Conservation (phyloP, 2,113 vertebrate species). For the Mustelus asterias region DNA sequence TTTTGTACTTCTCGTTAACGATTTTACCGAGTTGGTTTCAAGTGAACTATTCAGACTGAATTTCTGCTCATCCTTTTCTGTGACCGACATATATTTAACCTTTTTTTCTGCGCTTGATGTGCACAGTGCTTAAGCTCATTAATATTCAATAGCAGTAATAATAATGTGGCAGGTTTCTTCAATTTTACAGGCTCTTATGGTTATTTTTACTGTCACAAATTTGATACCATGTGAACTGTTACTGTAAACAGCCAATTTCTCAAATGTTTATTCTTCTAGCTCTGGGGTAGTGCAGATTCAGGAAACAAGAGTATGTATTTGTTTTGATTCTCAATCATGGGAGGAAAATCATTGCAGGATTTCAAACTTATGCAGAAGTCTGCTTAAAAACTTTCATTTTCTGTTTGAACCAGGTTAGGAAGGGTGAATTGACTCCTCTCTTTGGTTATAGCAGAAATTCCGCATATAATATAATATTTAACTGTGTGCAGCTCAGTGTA, state of each 20-base stretch:
- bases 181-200: background rate
- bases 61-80: background rate
- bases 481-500: no score
- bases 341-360: background rate
- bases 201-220: conserved; percentile 18
- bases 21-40: background rate
- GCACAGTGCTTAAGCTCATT: background rate
- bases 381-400: background rate
- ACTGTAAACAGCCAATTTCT: background rate
- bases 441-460: no score
- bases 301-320: background rate
- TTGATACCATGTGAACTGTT: background rate
- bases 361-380: background rate
- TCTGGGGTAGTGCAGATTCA: background rate
- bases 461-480: no score
- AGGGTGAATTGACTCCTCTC: no score
- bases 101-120: background rate
- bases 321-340: background rate
- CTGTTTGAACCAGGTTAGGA: no score
- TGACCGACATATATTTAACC: background rate
- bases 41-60: background rate
- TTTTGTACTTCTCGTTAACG: background rate
- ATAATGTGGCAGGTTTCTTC: background rate
- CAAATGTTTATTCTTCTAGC: background rate
- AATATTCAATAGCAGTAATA: background rate